Base-by-base conservation (phyloP, 2,888 invertebrate genomes). In the Pemphredon lugubris region DNA sequence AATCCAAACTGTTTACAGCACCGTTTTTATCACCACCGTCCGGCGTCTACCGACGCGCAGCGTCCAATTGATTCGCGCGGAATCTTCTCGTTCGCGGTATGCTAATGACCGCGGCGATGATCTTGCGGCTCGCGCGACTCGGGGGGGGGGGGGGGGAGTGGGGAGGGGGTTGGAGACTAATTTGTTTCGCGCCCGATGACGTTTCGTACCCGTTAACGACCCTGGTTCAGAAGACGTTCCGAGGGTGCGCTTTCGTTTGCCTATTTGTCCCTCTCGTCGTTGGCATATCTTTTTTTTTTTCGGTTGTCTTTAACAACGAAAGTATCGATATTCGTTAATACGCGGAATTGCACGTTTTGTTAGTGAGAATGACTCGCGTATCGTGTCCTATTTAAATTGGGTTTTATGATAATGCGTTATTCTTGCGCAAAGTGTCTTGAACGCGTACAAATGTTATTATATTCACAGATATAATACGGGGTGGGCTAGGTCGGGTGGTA, bases 21-120 rank as follows among this genome's bases (percentile, higher is more conserved):
- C 32, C 45, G 60, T 73, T 68, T 71, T 66, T 71, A 69, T 71
- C 44, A 55, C 55, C 39, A 40, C 11, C 20, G 23, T 30, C n/a
- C 32, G n/a, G n/a, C 45, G 32, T 34, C 42, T 14, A 21, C n/a
- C 37, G 2, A 6, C 30, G 30, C 9, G 42, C 21, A 9, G n/a
- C 34, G 40, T 57, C 9, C 50, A 63, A 72, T 72, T 67, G 61
- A 73, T 66, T 63, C 59, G 60, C 58, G 44, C n/a, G 40, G 51
- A 60, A 64, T 65, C 53, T 53, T 73, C 57, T 73, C 58, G 23
- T 50, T 54, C 39, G 50, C 40, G 44, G 48, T 48, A 44, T 70
- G 64, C 54, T 63, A 70, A 64, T 70, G 40, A 70, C 63, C 61
- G 68, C 42, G 51, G 48, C 69, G 57, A 47, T 71, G 57, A 71